These are phyloP conservation scores for Anniella stebbinsi DNA, from an alignment of 2,797 vertebrate genomes.

Conservation along the genomic window DNA sequence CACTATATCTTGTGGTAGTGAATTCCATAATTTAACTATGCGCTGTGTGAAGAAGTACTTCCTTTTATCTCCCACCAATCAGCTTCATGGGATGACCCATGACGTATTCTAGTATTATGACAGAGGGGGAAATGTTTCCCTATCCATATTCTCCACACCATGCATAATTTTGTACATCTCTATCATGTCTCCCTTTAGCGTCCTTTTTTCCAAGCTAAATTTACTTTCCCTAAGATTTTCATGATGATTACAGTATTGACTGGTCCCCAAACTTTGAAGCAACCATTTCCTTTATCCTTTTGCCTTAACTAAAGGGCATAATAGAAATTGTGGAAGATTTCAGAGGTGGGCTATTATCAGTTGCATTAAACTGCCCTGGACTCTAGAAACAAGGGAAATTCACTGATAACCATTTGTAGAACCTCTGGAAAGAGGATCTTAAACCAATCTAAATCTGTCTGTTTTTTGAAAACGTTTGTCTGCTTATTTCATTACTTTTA, in stretches of 20 bases:
- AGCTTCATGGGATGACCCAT: too few relatives aligned
- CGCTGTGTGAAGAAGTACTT: too few relatives aligned
- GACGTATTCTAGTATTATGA: too few relatives aligned
- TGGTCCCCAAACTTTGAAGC: background rate
- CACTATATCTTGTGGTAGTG: too few relatives aligned
- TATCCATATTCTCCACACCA: too few relatives aligned
- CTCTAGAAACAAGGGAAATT: constrained; percentile 51
- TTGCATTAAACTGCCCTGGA: constrained; percentile 33
- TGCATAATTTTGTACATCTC: too few relatives aligned
- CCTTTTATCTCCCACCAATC: too few relatives aligned
- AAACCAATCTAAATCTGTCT: constrained; percentile 45
- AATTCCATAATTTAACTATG: too few relatives aligned
- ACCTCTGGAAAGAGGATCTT: constrained; percentile 22
- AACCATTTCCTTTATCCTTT: background rate
- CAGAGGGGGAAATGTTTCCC: too few relatives aligned
- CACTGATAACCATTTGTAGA: constrained; percentile 32
- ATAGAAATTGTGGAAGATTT: constrained; percentile 38
- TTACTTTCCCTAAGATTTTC: background rate
- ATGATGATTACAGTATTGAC: background rate
- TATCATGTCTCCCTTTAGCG: too few relatives aligned
- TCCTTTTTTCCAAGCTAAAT: too few relatives aligned
- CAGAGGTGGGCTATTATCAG: constrained; percentile 42
- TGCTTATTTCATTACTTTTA: constrained; percentile 70
- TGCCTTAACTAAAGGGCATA: background rate
- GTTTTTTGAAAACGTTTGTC: constrained; percentile 50